Evolutionary conservation across 2,888 invertebrate genomes (phyloP).

Genomic region (Drosophila engyochracea): DNA sequence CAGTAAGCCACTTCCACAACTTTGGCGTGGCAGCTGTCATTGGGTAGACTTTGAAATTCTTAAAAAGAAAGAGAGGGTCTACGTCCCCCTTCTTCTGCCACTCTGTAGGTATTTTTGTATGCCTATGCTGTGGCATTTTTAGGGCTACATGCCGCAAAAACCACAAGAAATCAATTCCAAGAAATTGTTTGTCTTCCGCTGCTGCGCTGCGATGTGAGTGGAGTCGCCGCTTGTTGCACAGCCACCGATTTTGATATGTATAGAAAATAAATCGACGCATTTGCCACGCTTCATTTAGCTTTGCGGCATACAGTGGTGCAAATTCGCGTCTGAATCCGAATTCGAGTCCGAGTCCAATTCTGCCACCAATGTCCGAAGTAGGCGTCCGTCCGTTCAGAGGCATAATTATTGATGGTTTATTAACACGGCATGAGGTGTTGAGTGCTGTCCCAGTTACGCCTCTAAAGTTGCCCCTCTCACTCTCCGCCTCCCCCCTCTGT

Average conservation of each 20-base stretch:
- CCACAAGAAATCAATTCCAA: slow-evolving; percentile 82
- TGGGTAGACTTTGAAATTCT: slow-evolving; percentile 38
- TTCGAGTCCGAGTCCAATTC: slow-evolving; percentile 8
- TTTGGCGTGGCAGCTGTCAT: slow-evolving; percentile 23
- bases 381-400: slow-evolving; percentile 17
- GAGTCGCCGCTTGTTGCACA: slow-evolving; percentile 40
- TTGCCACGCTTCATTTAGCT: slow-evolving; percentile 63
- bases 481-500: background rate
- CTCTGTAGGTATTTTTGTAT: slow-evolving; percentile 7
- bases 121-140: slow-evolving; percentile 63
- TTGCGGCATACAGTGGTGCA: slow-evolving; percentile 5
- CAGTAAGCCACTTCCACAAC: slow-evolving; percentile 50
- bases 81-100: background rate
- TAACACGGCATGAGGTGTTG: slow-evolving; percentile 80
- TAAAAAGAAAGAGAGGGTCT: slow-evolving; percentile 1
- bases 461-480: background rate
- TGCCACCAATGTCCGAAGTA: slow-evolving; percentile 5
- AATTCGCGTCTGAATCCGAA: slow-evolving; percentile 5
- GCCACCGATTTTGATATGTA: slow-evolving; percentile 28
- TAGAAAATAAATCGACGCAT: slow-evolving; percentile 66
- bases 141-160: slow-evolving; percentile 76
- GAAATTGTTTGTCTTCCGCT: slow-evolving; percentile 80
- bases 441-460: slow-evolving; percentile 40
- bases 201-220: slow-evolving; percentile 55
- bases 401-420: slow-evolving; percentile 76